A percentile compares a stretch with the other conserved stretches of the same genome.
phyloP scores from a whole-genome alignment of 2,113 vertebrate genomes.

The sheep (Ovis aries) region ARS-UI_Ramb_v3.0 NC_056077.1:13681001-13681500 shows the following conservation, averaged over 20 bases:
- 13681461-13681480: background rate
- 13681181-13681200: background rate
- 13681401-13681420: background rate
- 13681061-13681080: background rate
- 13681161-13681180: background rate
- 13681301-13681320: background rate
- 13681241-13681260: rapidly evolving
- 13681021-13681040: background rate
- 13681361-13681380: background rate
- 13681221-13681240: rapidly evolving
- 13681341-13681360: background rate
- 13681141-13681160: background rate
- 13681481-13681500: background rate
- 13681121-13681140: background rate
- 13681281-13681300: background rate
- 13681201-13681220: rapidly evolving
- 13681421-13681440: background rate
- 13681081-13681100: background rate
- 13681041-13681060: background rate
- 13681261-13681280: background rate
- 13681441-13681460: background rate
- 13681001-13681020: background rate
- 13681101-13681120: background rate
- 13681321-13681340: background rate
- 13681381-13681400: rapidly evolving